Percentiles rank a stretch among this genome's conserved stretches.
Evolutionary conservation across 2,113 vertebrate species (phyloP).

Genomic region (Ranitomeya imitator): DNA sequence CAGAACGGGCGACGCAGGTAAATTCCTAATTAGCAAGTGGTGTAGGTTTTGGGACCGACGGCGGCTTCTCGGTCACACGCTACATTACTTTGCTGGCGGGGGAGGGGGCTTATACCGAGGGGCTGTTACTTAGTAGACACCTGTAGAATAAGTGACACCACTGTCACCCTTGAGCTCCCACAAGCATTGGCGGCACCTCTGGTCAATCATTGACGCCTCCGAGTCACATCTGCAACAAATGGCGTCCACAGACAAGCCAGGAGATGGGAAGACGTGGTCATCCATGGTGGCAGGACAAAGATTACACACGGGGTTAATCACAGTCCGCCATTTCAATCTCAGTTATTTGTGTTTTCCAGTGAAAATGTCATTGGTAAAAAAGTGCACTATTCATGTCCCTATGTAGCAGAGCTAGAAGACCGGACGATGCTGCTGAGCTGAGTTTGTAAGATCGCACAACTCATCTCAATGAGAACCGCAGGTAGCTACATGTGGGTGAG

Average conservation of each 20-base stretch:
- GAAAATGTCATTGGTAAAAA: not conserved
- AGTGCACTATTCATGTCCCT: not conserved
- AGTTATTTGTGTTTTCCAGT: not conserved
- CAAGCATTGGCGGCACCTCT: not conserved
- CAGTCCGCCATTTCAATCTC: not conserved
- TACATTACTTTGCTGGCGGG: not conserved
- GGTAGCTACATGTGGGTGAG: too few relatives aligned
- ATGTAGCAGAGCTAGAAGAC: not conserved
- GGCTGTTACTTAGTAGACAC: slow-evolving; percentile 14
- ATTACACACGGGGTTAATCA: too few relatives aligned
- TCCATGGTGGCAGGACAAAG: not conserved
- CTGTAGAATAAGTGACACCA: slow-evolving; percentile 17
- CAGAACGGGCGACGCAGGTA: too few relatives aligned
- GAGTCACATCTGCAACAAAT: not conserved
- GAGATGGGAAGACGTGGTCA: not conserved
- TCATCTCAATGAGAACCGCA: not conserved
- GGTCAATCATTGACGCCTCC: slow-evolving; percentile 20
- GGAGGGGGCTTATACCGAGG: not conserved
- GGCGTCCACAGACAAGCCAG: not conserved
- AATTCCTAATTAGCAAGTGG: not conserved
- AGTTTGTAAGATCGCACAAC: not conserved
- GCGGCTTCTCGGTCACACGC: not conserved
- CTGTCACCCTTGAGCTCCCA: slow-evolving; percentile 43
- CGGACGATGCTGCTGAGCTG: too few relatives aligned
- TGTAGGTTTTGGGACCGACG: not conserved